Evolutionary conservation across 1,140 invertebrate genomes (phyloP), one percentile per base, ranked within the genome.

Genomic region (Trinorchestia longiramus): DNA sequence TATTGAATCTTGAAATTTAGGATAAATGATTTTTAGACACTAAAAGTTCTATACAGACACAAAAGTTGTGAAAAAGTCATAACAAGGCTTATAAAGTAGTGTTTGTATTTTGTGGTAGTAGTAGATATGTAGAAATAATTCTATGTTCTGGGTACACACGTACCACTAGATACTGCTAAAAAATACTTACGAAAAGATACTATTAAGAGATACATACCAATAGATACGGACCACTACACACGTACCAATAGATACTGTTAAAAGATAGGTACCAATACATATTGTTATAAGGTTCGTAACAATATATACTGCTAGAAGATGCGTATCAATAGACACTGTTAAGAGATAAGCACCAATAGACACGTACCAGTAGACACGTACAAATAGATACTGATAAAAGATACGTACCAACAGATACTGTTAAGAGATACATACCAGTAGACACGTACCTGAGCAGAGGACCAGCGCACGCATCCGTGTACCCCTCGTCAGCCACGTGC

Each of bases 401-500:
- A 43, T 36, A 87, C 87, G 36, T 40, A n/a, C 36, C 87, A 40
- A n/a, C 36, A 87, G 6, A 90, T 15, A 36, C 11, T 42, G 8
- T 3, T 3, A 43, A 36, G 3, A 42, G n/a, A 90, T 41, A 43
- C 88, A 28, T 90, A 42, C 88, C 62, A 43, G 43, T 41, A 87
- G 11, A 41, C 88, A 90, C 88, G 97, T 98, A 99, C 95, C 99
- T 97, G 23, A 99, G 97, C 47, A 99, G 97, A 87, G 97, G 97
- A 0, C 98, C 99, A 53, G 98, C 98, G 97, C 98, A 98, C 17
- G 98, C 98, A 97, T 99, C 97, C 96, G 98, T 98, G 96, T 98
- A 98, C 0, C 98, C 98, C 97, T 99, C 98, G 97, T 99, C 98
- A 40, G 98, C 99, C 8, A 99, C 97, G 97, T 99, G 98, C 36